Percentiles rank a stretch among this genome's conserved stretches.
phyloP scores from a whole-genome alignment of 2,113 vertebrate genomes.

The Silurus glanis region DNA sequence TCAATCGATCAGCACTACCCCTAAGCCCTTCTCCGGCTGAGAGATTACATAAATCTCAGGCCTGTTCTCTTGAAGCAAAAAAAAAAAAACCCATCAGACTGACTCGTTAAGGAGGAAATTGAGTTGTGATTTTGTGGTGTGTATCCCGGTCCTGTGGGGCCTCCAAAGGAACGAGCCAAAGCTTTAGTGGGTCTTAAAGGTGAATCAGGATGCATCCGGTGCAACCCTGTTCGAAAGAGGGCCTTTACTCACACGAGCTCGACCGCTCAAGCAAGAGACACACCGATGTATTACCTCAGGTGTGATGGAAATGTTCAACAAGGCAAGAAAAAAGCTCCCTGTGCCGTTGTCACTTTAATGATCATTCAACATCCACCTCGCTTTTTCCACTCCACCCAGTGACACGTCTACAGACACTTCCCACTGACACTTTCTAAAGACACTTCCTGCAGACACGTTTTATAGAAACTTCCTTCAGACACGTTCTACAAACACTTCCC shows the following conservation, averaged over 20 bases:
- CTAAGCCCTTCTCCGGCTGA: background rate
- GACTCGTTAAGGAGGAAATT: slow-evolving; percentile 54
- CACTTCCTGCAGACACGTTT: too few relatives aligned
- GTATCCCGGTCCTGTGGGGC: slow-evolving; percentile 12
- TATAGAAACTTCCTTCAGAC: too few relatives aligned
- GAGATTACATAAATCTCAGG: slow-evolving; percentile 46
- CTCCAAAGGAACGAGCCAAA: background rate
- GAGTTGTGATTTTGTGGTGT: slow-evolving; percentile 52
- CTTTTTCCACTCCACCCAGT: background rate
- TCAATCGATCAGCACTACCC: slow-evolving; percentile 37
- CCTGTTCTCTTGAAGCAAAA: background rate
- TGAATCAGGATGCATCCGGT: slow-evolving; percentile 11
- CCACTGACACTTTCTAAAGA: too few relatives aligned
- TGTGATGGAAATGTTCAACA: slow-evolving; percentile 37
- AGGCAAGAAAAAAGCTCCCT: slow-evolving; percentile 19
- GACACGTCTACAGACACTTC: too few relatives aligned
- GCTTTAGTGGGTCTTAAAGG: slow-evolving; percentile 35
- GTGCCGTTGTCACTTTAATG: slow-evolving; percentile 26
- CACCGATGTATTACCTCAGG: slow-evolving; percentile 50
- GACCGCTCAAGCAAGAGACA: slow-evolving; percentile 39
- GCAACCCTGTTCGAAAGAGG: background rate
- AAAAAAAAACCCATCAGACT: slow-evolving; percentile 20
- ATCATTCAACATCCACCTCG: slow-evolving; percentile 15
- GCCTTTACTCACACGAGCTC: slow-evolving; percentile 33
- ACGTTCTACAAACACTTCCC: too few relatives aligned